Evolutionary conservation across 2,888 invertebrate species (phyloP), one percentile per base, ranked within the genome.

Genomic region (Apantesis nais): DNA sequence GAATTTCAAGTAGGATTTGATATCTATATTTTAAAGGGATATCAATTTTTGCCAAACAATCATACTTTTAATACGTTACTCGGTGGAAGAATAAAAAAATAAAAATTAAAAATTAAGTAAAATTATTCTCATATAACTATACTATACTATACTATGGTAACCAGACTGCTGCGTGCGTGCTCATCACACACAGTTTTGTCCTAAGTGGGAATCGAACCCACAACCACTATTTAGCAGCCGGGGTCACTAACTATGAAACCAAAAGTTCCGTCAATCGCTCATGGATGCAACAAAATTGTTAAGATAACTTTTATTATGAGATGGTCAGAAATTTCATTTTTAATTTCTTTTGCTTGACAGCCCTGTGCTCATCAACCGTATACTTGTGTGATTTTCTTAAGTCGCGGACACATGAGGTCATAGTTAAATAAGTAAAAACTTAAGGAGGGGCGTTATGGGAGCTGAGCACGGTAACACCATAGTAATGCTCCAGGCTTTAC

Each of bases 401-500:
- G 94, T 93, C 91, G 91, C 88, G 91, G 93, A 93, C 93, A 94
- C 90, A 93, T 94, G 94, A 95, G 95, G 95, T 94, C 94, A 94
- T 94, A 95, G 93, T 94, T 94, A 93, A 93, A 88, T 90, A 91
- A 92, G 93, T 93, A 93, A 93, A 92, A 93, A 93, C 89, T 81
- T 88, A 87, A 92, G 94, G 89, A 88, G 90, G 95, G 95, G 95
- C 94, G 95, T 95, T 95, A 95, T 95, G 95, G 95, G 95, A 95
- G 93, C 84, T 90, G 95, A 94, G 83, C 95, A 95, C 94, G 88
- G 93, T 93, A 93, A 93, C 94, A 91, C 87, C 90, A 89, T 90
- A 81, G 84, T 90, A 89, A 89, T 90, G 84, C 88, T 84, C 85
- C 87, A 89, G 87, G 89, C 90, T 89, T 92, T 93, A 92, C 92